phyloP scores from a whole-genome alignment of 30 jellyfish, hydroid and myxozoan genomes.

The Hydractinia echinata region DNA sequence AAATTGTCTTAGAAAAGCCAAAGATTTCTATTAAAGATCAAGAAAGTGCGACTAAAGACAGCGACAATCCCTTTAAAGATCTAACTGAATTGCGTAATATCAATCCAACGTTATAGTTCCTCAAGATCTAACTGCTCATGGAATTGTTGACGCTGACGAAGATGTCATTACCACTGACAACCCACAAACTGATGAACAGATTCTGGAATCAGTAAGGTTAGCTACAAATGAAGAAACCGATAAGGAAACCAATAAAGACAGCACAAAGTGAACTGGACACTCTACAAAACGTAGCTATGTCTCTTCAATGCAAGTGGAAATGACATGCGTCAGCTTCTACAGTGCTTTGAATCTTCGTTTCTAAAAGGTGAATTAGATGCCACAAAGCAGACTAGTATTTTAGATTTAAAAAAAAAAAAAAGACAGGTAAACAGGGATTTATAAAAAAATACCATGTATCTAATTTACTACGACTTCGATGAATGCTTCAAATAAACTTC shows the following conservation, averaged over 20 bases:
- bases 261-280: not conserved
- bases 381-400: slow-evolving; percentile 9
- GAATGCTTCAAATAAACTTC: too few relatives aligned
- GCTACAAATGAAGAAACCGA: not conserved
- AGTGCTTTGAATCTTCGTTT: not conserved
- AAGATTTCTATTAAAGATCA: not conserved
- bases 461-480: too few relatives aligned
- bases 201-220: not conserved
- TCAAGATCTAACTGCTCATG: not conserved
- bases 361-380: slow-evolving; percentile 13
- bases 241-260: not conserved
- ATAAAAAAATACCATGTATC: too few relatives aligned
- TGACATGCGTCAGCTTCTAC: slow-evolving; percentile 3
- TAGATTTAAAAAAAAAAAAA: too few relatives aligned
- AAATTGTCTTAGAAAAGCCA: not conserved
- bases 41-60: not conserved
- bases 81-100: not conserved
- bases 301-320: not conserved
- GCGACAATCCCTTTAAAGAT: not conserved
- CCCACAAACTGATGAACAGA: slow-evolving; percentile 6
- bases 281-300: not conserved
- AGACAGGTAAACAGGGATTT: too few relatives aligned
- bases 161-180: not conserved
- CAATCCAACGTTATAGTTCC: not conserved
- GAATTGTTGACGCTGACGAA: not conserved